These are phyloP conservation scores for Tinea pellionella DNA, from an alignment of 2,888 invertebrate genomes.

Conservation along the genomic window DNA sequence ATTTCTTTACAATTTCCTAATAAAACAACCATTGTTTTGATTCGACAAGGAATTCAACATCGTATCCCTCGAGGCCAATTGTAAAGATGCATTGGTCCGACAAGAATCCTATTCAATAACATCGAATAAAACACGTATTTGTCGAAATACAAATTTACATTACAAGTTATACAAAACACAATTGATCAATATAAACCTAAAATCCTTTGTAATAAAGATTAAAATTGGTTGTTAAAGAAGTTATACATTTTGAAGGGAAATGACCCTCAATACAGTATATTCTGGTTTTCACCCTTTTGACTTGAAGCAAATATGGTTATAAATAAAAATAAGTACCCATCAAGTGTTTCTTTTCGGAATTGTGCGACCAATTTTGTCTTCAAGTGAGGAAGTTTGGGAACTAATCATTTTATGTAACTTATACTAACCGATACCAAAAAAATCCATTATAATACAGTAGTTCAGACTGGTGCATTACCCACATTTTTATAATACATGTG, in stretches of 20 bases:
- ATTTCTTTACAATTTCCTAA: neutral
- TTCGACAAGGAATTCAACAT: neutral
- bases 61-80: constrained; percentile 13
- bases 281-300: constrained; percentile 16
- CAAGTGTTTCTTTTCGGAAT: neutral
- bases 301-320: neutral
- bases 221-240: neutral
- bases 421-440: no score
- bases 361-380: neutral
- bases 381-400: neutral
- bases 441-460: no score
- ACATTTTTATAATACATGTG: no score
- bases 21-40: neutral
- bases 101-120: constrained; percentile 16
- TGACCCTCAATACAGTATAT: constrained; percentile 13
- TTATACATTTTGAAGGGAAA: constrained; percentile 8
- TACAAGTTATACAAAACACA: neutral
- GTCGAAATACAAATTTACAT: constrained; percentile 7
- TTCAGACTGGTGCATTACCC: no score
- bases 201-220: neutral
- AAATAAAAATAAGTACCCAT: constrained; percentile 8
- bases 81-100: constrained; percentile 13
- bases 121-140: constrained; percentile 16
- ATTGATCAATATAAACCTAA: neutral
- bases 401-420: neutral